A percentile compares a stretch with the other conserved stretches of the same genome.
Conservation (phyloP, 2,888 invertebrate species). For the Thera obeliscata region DNA sequence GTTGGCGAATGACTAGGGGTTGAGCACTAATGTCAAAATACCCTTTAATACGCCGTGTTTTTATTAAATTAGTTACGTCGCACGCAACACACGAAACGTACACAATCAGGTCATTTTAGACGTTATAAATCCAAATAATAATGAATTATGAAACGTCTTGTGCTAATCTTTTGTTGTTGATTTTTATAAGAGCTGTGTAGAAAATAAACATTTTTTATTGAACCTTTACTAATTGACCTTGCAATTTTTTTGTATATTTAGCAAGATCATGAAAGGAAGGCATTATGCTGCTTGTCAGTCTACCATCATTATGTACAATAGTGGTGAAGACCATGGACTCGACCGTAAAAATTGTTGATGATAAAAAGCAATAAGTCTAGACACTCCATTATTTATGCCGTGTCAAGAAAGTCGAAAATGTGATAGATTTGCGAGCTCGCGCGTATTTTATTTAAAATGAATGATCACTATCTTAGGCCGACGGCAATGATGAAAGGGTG, state of each 20-base stretch:
- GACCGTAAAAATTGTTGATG: background rate
- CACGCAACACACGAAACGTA: conserved; percentile 77
- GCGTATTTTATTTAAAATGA: conserved; percentile 13
- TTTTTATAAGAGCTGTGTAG: conserved; percentile 1
- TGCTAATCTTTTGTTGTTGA: conserved; percentile 19
- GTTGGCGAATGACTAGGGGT: conserved; percentile 60
- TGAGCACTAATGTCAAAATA: conserved; percentile 73
- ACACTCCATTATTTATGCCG: background rate
- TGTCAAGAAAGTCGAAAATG: conserved; percentile 5
- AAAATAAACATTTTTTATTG: background rate
- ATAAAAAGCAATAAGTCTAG: background rate
- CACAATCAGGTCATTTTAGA: conserved; percentile 70
- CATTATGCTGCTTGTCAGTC: too few relatives aligned
- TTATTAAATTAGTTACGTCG: conserved; percentile 78
- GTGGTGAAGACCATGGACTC: background rate
- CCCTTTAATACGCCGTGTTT: conserved; percentile 76
- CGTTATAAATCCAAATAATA: conserved; percentile 47
- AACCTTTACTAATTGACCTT: background rate
- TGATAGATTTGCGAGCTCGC: background rate
- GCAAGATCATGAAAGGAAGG: too few relatives aligned
- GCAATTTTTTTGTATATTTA: too few relatives aligned
- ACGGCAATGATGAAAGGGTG: conserved; percentile 9
- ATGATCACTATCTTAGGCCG: conserved; percentile 6
- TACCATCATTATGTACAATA: background rate
- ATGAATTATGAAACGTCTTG: conserved; percentile 35